A percentile compares a stretch with the other conserved stretches of the same genome.
These are phyloP conservation scores for Lithobates sylvaticus DNA, from an alignment of 2,797 vertebrate species.

Conservation along the genomic window DNA sequence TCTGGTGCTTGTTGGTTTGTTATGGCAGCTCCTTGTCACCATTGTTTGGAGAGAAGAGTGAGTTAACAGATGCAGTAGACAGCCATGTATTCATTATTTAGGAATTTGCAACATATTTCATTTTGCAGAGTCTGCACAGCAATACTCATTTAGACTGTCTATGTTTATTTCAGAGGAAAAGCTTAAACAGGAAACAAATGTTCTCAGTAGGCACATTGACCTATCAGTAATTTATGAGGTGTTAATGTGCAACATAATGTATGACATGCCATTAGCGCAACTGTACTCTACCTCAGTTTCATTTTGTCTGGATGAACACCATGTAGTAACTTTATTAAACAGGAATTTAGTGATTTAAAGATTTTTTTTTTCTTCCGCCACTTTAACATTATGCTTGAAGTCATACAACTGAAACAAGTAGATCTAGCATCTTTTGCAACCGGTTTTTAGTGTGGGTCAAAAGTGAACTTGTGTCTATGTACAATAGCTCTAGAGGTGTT, in stretches of 20 bases:
- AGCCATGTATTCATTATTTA: background rate
- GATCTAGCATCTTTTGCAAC: background rate
- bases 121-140: background rate
- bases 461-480: too few relatives aligned
- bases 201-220: background rate
- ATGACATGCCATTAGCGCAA: background rate
- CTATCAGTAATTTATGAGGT: slow-evolving; percentile 38
- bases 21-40: background rate
- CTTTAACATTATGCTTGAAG: background rate
- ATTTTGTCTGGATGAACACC: background rate
- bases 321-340: background rate
- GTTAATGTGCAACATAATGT: slow-evolving; percentile 33
- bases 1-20: background rate
- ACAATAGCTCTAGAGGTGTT: too few relatives aligned
- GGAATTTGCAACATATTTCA: background rate
- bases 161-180: slow-evolving; percentile 27
- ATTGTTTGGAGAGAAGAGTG: background rate
- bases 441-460: background rate
- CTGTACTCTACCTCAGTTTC: background rate
- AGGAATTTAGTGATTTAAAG: background rate
- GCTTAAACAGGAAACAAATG: slow-evolving; percentile 41
- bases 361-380: background rate
- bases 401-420: background rate
- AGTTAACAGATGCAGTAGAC: background rate
- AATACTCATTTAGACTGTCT: slow-evolving; percentile 26